These are phyloP conservation scores for Myotis daubentonii DNA, from an alignment of 2,797 vertebrate species.

Conservation along the genomic window DNA sequence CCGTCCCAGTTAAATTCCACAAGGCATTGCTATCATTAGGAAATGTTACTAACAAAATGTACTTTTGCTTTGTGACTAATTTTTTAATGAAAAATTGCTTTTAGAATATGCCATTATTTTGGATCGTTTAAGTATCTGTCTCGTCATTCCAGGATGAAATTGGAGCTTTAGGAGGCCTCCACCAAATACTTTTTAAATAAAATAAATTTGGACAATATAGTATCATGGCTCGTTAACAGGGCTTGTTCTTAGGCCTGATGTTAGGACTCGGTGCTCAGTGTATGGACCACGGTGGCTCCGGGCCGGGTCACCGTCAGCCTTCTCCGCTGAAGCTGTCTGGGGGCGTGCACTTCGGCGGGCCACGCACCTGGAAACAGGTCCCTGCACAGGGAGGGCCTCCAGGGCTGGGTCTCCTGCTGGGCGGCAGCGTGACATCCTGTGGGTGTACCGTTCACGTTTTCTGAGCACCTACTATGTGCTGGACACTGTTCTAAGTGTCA, in stretches of 20 bases:
- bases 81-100: constrained; percentile 5
- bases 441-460: not conserved
- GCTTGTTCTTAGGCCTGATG: not conserved
- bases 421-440: too few relatives aligned
- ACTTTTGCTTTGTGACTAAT: not conserved
- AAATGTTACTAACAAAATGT: not conserved
- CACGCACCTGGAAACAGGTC: not conserved
- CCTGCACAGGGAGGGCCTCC: not conserved
- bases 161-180: not conserved
- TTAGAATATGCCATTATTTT: not conserved
- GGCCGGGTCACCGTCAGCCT: not conserved
- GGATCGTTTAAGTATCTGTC: not conserved
- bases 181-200: not conserved
- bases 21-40: not conserved
- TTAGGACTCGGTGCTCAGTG: accelerated
- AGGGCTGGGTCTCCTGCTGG: not conserved
- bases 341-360: too few relatives aligned
- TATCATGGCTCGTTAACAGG: not conserved
- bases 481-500: not conserved
- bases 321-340: not conserved
- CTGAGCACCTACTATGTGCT: not conserved
- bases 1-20: not conserved
- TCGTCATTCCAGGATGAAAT: not conserved
- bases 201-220: not conserved
- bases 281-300: not conserved